These are phyloP conservation scores for Nysson spinosus DNA, from an alignment of 2,888 invertebrate genomes.

Conservation along the genomic window DNA sequence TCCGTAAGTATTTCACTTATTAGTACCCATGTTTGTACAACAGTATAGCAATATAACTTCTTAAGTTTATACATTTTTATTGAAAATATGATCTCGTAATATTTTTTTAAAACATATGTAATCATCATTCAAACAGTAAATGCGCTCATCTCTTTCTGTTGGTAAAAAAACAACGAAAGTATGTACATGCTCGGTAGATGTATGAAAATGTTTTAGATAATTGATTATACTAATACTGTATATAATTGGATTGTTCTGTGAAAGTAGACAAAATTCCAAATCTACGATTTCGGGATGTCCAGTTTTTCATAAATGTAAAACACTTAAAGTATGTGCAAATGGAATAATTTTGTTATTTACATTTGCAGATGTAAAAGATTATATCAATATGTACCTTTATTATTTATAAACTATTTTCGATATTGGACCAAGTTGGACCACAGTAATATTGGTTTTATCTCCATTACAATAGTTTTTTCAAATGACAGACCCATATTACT, in stretches of 20 bases:
- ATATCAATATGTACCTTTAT: slow-evolving; percentile 23
- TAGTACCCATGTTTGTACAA: background rate
- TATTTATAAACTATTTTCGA: slow-evolving; percentile 7
- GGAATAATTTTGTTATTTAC: slow-evolving; percentile 34
- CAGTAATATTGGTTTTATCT: slow-evolving; percentile 7
- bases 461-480: background rate
- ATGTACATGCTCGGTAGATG: slow-evolving; percentile 15
- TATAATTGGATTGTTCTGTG: too few species aligned
- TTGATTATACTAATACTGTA: slow-evolving; percentile 15
- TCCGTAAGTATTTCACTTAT: slow-evolving; percentile 7
- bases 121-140: slow-evolving; percentile 17
- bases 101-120: slow-evolving; percentile 21
- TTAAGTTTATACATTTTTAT: slow-evolving; percentile 26
- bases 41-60: background rate
- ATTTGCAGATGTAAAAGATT: slow-evolving; percentile 22
- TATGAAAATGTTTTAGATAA: slow-evolving; percentile 4
- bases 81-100: slow-evolving; percentile 22
- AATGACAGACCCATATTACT: slow-evolving; percentile 9
- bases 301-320: too few species aligned
- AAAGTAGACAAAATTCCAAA: too few species aligned
- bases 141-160: slow-evolving; percentile 3
- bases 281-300: too few species aligned
- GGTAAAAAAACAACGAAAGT: background rate
- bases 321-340: slow-evolving; percentile 3
- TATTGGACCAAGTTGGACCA: too few species aligned